These are phyloP conservation scores for Prionace glauca DNA, from an alignment of 2,797 vertebrate genomes.

Conservation along the genomic window DNA sequence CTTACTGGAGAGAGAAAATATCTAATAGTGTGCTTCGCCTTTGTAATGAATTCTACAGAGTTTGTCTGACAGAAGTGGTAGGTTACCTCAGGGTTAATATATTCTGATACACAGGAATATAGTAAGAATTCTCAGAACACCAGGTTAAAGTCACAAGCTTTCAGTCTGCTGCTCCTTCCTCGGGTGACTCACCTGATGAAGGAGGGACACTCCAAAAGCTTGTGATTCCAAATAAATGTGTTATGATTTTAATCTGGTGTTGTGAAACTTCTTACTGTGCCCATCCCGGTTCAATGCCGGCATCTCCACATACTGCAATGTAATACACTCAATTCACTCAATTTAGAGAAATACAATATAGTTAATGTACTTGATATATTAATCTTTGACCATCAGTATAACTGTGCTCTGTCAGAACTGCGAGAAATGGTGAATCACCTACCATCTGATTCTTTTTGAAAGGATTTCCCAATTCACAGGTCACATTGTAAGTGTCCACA, in stretches of 20 bases:
- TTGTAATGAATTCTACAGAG: neutral
- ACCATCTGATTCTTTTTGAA: slow-evolving; percentile 68
- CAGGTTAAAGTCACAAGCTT: no score
- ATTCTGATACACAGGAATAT: neutral
- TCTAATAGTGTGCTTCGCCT: neutral
- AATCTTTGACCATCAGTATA: neutral
- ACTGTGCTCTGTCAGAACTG: neutral
- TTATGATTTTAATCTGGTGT: no score
- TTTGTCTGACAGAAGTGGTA: neutral
- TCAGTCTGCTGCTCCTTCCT: no score
- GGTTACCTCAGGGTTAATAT: neutral
- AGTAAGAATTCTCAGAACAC: no score
- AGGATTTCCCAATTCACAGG: slow-evolving; percentile 83
- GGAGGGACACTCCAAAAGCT: no score
- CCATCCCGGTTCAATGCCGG: no score
- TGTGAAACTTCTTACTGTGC: no score
- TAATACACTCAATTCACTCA: neutral
- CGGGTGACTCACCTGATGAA: no score
- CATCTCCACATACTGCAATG: neutral
- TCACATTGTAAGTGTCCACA: slow-evolving; percentile 45
- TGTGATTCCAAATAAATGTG: no score
- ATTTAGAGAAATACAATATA: neutral
- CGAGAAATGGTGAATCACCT: neutral
- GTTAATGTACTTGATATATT: neutral
- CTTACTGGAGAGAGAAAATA: neutral